Conservation (phyloP, 2,888 invertebrate genomes). For the Helleia helle region DNA sequence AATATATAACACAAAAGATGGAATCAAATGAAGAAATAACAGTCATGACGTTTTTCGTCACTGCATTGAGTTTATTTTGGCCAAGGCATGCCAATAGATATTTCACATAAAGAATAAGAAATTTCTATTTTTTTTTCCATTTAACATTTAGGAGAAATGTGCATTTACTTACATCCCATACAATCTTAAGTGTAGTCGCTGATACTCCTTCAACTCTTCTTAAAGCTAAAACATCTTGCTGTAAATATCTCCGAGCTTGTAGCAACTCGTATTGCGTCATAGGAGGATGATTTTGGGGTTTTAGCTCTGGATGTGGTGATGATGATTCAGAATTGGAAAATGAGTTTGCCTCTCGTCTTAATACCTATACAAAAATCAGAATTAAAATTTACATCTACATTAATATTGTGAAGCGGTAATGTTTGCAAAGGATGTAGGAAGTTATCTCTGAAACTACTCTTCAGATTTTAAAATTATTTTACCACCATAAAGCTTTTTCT, state of each 20-base stretch:
- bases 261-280: conserved; percentile 85
- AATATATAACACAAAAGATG: no score
- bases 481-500: no score
- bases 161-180: conserved; percentile 88
- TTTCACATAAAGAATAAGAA: conserved; percentile 1
- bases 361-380: conserved; percentile 34
- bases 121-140: conserved; percentile 8
- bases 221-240: conserved; percentile 85
- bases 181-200: conserved; percentile 83
- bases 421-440: no score
- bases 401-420: no score
- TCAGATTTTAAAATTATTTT: no score
- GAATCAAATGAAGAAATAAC: no score
- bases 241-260: conserved; percentile 83
- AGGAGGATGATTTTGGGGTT: conserved; percentile 75
- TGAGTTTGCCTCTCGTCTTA: conserved; percentile 60
- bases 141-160: no score
- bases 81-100: no score
- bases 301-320: conserved; percentile 57
- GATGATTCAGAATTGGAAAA: conserved; percentile 51
- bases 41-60: no score
- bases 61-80: no score
- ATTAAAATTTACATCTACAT: no score
- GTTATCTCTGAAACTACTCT: no score
- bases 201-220: conserved; percentile 78